phyloP scores from a whole-genome alignment of 2,797 vertebrate species.

The Hippocampus kuda region DNA sequence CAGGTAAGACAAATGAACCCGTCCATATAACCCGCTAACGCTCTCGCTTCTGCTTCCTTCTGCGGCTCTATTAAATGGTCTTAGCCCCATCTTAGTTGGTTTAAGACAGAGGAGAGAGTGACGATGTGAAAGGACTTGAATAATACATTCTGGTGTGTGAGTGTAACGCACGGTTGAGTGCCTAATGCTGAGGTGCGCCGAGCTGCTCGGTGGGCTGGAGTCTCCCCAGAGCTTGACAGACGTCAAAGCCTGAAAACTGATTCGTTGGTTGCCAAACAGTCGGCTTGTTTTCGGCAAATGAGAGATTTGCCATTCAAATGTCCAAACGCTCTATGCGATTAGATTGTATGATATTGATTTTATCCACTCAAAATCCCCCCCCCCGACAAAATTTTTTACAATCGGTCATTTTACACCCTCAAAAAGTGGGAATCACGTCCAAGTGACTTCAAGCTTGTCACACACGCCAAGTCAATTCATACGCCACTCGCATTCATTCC shows the following conservation, averaged over 20 bases:
- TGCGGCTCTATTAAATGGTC: constrained; percentile 40
- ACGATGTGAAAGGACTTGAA: constrained; percentile 47
- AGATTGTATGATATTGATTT: not conserved
- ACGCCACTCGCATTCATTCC: no score
- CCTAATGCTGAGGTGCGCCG: constrained; percentile 20
- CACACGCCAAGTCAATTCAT: no score
- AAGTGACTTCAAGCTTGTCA: not conserved
- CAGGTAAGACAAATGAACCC: not conserved
- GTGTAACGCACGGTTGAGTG: constrained; percentile 24
- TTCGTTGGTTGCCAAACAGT: not conserved
- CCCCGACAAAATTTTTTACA: not conserved
- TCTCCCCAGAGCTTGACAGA: constrained; percentile 33
- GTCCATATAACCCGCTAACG: constrained; percentile 6
- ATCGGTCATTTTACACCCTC: not conserved
- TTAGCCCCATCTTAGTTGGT: constrained; percentile 41
- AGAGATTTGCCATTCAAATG: not conserved
- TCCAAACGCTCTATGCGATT: not conserved
- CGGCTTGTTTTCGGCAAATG: not conserved
- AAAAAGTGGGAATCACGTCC: not conserved
- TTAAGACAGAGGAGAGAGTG: constrained; percentile 48
- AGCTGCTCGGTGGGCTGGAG: constrained; percentile 19
- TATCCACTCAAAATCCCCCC: not conserved
- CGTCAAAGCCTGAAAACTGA: constrained; percentile 40
- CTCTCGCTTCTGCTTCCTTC: constrained; percentile 29
- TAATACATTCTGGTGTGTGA: constrained; percentile 54